These are phyloP conservation scores for Cecidostiba fungosa DNA, from an alignment of 2,888 invertebrate species.

Conservation along the genomic window DNA sequence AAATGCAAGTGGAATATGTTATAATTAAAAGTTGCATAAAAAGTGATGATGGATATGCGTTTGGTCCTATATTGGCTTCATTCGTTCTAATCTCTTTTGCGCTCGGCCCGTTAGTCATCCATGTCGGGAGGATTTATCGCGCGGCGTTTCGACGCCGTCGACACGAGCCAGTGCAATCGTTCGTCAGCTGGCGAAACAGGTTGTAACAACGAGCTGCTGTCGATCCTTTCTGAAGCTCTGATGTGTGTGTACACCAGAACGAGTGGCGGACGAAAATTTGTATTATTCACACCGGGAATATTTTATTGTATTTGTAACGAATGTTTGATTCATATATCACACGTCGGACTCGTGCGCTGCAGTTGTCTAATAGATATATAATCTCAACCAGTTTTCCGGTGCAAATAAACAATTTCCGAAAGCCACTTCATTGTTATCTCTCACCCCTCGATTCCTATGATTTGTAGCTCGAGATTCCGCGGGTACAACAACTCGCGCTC, in stretches of 20 bases:
- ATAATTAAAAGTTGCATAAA: not conserved
- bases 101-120: slow-evolving; percentile 49
- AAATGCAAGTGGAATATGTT: too few relatives aligned
- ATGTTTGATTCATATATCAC: too few relatives aligned
- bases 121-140: slow-evolving; percentile 63
- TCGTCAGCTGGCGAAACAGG: slow-evolving; percentile 64
- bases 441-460: not conserved
- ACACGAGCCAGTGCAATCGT: slow-evolving; percentile 60
- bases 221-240: slow-evolving; percentile 20
- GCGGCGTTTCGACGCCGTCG: slow-evolving; percentile 60
- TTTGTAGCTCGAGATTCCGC: slow-evolving; percentile 31
- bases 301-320: too few relatives aligned
- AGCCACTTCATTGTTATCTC: not conserved
- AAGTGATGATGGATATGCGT: slow-evolving; percentile 4
- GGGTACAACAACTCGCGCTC: not conserved
- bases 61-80: not conserved
- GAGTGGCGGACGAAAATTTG: slow-evolving; percentile 2
- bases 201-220: slow-evolving; percentile 53
- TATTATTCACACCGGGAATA: not conserved
- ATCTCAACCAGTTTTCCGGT: not conserved
- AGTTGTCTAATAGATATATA: too few relatives aligned
- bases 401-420: not conserved
- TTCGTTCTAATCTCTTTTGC: slow-evolving; percentile 49
- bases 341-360: too few relatives aligned
- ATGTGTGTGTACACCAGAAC: not conserved